phyloP scores from a whole-genome alignment of 2,113 vertebrate species.

The Elanus axillaris region DNA sequence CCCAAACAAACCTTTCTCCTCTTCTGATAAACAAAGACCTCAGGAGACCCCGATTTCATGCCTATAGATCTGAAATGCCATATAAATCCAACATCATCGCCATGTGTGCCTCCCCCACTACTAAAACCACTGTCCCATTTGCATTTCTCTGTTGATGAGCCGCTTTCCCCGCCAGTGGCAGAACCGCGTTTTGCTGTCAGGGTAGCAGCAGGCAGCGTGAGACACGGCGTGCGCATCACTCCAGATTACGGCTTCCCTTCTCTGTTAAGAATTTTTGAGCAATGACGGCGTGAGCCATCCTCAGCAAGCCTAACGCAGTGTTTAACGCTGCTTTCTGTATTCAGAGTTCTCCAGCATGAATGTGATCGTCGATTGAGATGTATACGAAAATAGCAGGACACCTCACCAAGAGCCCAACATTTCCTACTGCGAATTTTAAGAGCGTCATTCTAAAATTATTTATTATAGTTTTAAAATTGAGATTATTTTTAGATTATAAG shows the following conservation, averaged over 20 bases:
- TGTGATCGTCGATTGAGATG: rapidly evolving
- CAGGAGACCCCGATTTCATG: neutral
- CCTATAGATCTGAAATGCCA: neutral
- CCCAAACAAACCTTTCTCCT: neutral
- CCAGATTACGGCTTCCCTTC: neutral
- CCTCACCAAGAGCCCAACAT: too few species aligned
- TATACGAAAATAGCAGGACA: neutral
- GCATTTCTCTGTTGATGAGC: neutral
- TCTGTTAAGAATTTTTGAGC: neutral
- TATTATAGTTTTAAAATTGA: neutral
- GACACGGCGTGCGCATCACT: rapidly evolving
- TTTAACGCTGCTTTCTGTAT: neutral
- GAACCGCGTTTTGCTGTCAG: neutral
- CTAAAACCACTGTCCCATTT: neutral
- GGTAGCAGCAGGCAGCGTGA: neutral
- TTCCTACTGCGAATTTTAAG: neutral
- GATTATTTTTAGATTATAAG: neutral
- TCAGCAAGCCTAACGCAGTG: neutral
- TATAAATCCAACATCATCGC: neutral
- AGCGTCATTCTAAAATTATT: neutral
- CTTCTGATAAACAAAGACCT: neutral
- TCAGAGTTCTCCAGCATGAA: neutral
- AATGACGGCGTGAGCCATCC: neutral
- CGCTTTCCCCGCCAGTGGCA: neutral
- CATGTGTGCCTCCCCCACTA: too few species aligned